A percentile compares a stretch with the other conserved stretches of the same genome.
Evolutionary conservation across 2,113 vertebrate genomes (phyloP).

Genomic region (Neopipo cinnamomea): DNA sequence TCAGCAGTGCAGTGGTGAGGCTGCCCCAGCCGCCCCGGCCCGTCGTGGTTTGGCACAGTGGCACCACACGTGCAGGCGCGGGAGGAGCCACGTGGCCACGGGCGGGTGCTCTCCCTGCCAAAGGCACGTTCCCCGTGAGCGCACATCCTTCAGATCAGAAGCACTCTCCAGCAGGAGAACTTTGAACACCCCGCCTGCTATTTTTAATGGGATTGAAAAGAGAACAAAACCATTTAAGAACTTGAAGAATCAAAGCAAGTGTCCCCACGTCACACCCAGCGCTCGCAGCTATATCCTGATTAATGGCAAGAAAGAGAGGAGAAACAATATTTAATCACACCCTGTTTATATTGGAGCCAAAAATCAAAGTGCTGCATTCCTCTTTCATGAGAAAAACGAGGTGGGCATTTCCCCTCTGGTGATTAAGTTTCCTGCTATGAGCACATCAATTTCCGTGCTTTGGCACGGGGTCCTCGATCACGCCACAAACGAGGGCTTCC

Average conservation of each 20-base stretch:
- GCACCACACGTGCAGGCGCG: fast-evolving
- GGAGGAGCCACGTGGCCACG: neutral
- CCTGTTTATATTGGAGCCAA: conserved; percentile 48
- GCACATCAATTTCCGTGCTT: conserved; percentile 38
- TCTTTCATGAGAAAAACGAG: conserved; percentile 61
- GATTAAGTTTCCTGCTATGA: conserved; percentile 42
- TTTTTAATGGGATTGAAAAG: conserved; percentile 56
- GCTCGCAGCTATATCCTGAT: conserved; percentile 44
- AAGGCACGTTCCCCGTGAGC: neutral
- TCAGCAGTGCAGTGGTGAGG: neutral
- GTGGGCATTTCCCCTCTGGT: conserved; percentile 54
- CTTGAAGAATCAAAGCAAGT: conserved; percentile 47
- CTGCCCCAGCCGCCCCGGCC: neutral
- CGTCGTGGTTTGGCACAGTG: fast-evolving
- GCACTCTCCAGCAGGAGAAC: conserved; percentile 16
- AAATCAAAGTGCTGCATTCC: conserved; percentile 53
- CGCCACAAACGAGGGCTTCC: conserved; percentile 42
- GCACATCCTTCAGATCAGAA: neutral
- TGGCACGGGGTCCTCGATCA: conserved; percentile 55
- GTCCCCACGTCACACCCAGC: conserved; percentile 20
- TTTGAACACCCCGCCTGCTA: conserved; percentile 30
- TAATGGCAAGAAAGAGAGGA: conserved; percentile 45
- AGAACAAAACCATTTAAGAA: conserved; percentile 56
- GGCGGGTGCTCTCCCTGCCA: neutral
- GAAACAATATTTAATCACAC: conserved; percentile 65